Percentiles rank a stretch among this genome's conserved stretches.
Conservation (phyloP, 1,140 invertebrate genomes). For the Sesamia nonagrioides region DNA sequence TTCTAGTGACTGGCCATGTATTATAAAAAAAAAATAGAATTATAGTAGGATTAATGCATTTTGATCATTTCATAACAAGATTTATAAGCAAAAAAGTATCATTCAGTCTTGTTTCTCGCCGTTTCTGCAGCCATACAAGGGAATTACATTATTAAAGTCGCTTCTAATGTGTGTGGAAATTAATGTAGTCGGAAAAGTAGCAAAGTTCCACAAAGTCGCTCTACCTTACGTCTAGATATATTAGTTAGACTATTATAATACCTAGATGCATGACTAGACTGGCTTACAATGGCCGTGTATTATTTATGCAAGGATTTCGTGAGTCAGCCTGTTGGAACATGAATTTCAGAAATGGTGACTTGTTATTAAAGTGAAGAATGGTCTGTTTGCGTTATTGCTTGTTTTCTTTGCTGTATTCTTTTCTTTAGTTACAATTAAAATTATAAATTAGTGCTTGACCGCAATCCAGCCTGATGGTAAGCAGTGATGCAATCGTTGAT, state of each 20-base stretch:
- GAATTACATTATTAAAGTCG: slow-evolving; percentile 71
- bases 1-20: no score
- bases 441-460: no score
- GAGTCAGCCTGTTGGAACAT: slow-evolving; percentile 1
- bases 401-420: neutral
- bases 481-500: no score
- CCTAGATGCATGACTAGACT: slow-evolving; percentile 18
- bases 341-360: slow-evolving; percentile 12
- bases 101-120: slow-evolving; percentile 32
- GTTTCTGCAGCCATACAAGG: slow-evolving; percentile 56
- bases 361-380: neutral
- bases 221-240: neutral
- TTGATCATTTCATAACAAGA: no score
- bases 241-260: slow-evolving; percentile 22
- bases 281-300: slow-evolving; percentile 32
- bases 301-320: slow-evolving; percentile 24
- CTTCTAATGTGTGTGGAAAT: slow-evolving; percentile 74
- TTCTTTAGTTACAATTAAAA: no score
- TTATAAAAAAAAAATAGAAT: no score
- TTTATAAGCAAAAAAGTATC: no score
- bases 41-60: no score
- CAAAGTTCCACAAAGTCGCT: slow-evolving; percentile 24
- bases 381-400: no score
- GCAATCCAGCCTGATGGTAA: no score
- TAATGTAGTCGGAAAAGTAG: slow-evolving; percentile 74